Evolutionary conservation across 2,797 vertebrate genomes (phyloP), one percentile per base, ranked within the genome.

Genomic region (Gadopsis bispinosus): DNA sequence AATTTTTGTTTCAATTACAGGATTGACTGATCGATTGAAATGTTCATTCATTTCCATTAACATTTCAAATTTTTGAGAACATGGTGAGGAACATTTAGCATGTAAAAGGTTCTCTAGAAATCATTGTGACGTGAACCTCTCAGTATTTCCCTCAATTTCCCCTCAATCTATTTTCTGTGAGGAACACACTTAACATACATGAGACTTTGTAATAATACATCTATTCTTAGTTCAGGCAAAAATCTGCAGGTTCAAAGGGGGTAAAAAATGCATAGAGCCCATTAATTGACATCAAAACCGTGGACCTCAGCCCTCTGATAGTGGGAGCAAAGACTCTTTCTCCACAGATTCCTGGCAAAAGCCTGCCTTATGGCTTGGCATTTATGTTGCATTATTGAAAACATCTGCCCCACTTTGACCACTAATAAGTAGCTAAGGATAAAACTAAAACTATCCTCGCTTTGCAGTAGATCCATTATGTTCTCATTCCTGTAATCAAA

Each of bases 401-500:
- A 93, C 95, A 96, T 92, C 93, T 96, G 94, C 87, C 88, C 81
- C 79, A 77, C 83, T 91, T 83, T 91, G 88, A 93, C 94, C 95
- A 90, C 95, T 95, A 96, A 96, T 95, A 95, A 93, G 90, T 87
- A 95, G 91, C 83, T 94, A 79, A 68, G 92, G 87, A 94, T 94
- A 94, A 93, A 95, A 93, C 92, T 92, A 79, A 91, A 90, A 87
- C 88, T 85, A 84, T 91, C 80, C 87, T 78, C 87, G 92, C 88
- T 92, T 89, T 90, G 89, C 93, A 92, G 88, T 87, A 83, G 88
- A 94, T 94, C 90, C 91, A 94, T 94, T 94, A 93, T 93, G 94
- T 94, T 93, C 88, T 87, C 89, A 87, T 92, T 92, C 89, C 92
- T 93, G 87, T 91, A 95, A 93, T 94, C 91, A 94, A 87, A 92